Percentiles rank a stretch among this genome's conserved stretches.
phyloP scores from a whole-genome alignment of 2,797 vertebrate species.

The Peromyscus nudipes region DNA sequence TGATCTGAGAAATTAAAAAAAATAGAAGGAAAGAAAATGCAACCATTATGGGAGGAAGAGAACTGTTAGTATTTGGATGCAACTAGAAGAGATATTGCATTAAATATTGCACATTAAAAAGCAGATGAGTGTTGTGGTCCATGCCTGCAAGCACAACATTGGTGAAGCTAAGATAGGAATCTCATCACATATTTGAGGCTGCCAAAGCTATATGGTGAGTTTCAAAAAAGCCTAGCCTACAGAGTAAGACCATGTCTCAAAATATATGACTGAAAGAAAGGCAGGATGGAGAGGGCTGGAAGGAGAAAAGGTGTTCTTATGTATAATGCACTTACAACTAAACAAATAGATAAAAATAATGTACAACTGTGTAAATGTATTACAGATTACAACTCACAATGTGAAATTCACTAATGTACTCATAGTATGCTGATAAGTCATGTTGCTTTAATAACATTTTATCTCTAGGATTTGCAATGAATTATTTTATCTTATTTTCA shows the following conservation, averaged over 20 bases:
- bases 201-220: too few species aligned
- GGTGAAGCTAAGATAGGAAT: not conserved
- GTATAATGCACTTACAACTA: not conserved
- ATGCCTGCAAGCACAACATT: not conserved
- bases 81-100: constrained; percentile 14
- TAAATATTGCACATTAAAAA: not conserved
- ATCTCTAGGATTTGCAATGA: not conserved
- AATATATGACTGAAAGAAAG: not conserved
- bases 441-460: not conserved
- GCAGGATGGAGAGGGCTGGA: not conserved
- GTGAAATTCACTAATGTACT: not conserved
- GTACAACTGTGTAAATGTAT: not conserved
- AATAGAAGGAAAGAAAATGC: not conserved
- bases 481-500: not conserved
- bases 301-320: not conserved
- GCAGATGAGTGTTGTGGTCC: not conserved
- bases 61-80: not conserved
- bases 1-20: not conserved
- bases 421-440: not conserved
- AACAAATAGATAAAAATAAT: not conserved
- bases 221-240: not conserved
- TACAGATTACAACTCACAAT: not conserved
- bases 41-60: not conserved
- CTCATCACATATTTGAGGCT: not conserved
- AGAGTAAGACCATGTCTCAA: not conserved